These are phyloP conservation scores for Leptobrachium ailaonicum DNA, from an alignment of 2,113 vertebrate species.

Conservation along the genomic window DNA sequence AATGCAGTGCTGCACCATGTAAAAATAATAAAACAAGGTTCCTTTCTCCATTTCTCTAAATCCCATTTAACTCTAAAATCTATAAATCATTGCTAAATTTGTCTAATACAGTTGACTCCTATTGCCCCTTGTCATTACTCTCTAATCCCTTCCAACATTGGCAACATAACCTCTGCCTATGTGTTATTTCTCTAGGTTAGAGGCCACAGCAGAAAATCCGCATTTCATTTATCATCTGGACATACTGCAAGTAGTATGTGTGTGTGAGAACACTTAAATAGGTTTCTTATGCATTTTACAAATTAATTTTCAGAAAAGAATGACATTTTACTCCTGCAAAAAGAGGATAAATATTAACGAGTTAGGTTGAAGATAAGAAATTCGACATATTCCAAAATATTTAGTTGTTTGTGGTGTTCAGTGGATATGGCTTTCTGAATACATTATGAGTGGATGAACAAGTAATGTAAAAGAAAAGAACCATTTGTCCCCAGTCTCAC, in stretches of 20 bases:
- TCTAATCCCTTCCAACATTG: constrained; percentile 30
- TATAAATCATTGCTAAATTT: constrained; percentile 39
- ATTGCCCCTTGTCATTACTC: constrained; percentile 23
- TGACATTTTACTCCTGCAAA: no score
- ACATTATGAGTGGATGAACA: no score
- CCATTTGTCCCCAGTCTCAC: no score
- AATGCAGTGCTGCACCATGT: background rate
- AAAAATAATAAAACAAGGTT: background rate
- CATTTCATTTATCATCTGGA: constrained; percentile 30
- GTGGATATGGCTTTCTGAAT: no score
- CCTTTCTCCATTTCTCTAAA: background rate
- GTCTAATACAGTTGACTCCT: constrained; percentile 19
- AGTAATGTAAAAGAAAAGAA: no score
- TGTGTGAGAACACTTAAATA: background rate
- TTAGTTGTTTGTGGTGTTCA: no score
- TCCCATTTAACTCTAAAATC: constrained; percentile 7
- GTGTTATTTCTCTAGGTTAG: constrained; percentile 26
- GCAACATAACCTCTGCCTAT: constrained; percentile 37
- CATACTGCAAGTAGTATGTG: constrained; percentile 1
- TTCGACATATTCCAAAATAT: no score
- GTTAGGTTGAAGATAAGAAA: no score
- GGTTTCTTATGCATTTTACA: no score
- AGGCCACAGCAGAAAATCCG: constrained; percentile 9
- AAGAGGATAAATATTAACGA: no score
- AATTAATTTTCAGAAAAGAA: no score